These are phyloP conservation scores for Tiliqua scincoides DNA, from an alignment of 2,113 vertebrate species.

Conservation along the genomic window DNA sequence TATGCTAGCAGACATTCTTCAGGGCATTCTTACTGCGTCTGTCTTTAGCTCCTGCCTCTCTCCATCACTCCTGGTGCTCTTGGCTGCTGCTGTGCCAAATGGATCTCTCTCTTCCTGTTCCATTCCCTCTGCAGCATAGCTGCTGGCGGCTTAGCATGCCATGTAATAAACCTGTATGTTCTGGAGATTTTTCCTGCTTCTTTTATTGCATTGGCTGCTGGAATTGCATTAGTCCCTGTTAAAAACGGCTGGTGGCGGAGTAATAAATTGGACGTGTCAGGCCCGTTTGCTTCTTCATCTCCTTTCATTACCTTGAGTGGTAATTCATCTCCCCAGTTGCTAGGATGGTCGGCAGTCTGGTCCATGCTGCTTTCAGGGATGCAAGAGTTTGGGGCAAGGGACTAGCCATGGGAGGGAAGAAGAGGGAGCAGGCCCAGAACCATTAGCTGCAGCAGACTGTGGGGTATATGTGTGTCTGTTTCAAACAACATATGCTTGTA, in stretches of 20 bases:
- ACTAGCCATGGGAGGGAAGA: neutral
- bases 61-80: neutral
- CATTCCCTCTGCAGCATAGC: neutral
- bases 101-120: neutral
- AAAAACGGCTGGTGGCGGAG: accelerated
- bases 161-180: neutral
- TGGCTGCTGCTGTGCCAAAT: neutral
- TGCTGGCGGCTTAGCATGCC: neutral
- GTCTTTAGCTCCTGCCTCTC: too few species aligned
- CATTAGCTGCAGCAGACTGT: neutral
- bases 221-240: neutral
- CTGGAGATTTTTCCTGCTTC: accelerated
- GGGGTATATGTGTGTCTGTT: neutral
- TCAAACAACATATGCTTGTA: neutral
- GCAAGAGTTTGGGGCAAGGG: too few species aligned
- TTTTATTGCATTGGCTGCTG: accelerated
- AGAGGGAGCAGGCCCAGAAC: neutral
- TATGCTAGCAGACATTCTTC: neutral
- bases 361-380: neutral
- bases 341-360: neutral
- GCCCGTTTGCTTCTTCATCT: neutral
- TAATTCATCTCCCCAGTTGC: neutral
- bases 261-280: slow-evolving; percentile 54
- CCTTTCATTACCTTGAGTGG: neutral
- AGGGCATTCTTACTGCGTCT: too few species aligned